phyloP scores from a whole-genome alignment of 2,113 vertebrate species.

The Perca schrenkii region DNA sequence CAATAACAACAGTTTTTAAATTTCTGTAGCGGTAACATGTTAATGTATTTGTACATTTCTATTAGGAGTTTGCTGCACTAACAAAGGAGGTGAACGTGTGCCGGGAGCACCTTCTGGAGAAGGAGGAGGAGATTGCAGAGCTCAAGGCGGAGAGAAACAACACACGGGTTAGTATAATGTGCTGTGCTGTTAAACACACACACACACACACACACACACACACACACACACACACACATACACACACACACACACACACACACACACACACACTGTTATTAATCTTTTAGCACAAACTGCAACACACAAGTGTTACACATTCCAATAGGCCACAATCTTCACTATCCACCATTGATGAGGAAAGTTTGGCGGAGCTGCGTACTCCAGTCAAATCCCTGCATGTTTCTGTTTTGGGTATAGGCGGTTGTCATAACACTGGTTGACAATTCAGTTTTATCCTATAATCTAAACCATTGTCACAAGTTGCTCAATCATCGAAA shows the following conservation, averaged over 20 bases:
- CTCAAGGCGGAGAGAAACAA: conserved; percentile 98
- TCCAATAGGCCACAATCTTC: neutral
- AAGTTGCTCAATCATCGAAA: conserved; percentile 13
- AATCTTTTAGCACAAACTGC: neutral
- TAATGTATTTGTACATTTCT: conserved; percentile 9
- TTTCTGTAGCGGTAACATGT: conserved; percentile 2
- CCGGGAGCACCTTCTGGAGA: conserved; percentile 95
- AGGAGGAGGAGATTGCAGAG: conserved; percentile 97
- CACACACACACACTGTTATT: neutral
- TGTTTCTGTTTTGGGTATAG: conserved; percentile 20
- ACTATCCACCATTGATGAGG: neutral
- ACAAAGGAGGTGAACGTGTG: conserved; percentile 96
- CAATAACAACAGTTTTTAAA: too few species aligned
- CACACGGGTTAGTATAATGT: conserved; percentile 88
- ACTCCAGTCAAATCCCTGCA: neutral
- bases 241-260: conserved; percentile 8
- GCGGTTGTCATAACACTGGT: conserved; percentile 22
- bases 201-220: too few species aligned
- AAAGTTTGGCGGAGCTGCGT: neutral
- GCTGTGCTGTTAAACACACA: neutral
- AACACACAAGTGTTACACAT: neutral
- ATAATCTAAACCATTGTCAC: conserved; percentile 32
- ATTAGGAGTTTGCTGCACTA: conserved; percentile 95
- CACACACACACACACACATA: neutral
- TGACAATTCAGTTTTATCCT: neutral